A percentile compares a stretch with the other conserved stretches of the same genome.
phyloP scores from a whole-genome alignment of 30 jellyfish, hydroid and myxozoan species.

The Aurelia aurita region DNA sequence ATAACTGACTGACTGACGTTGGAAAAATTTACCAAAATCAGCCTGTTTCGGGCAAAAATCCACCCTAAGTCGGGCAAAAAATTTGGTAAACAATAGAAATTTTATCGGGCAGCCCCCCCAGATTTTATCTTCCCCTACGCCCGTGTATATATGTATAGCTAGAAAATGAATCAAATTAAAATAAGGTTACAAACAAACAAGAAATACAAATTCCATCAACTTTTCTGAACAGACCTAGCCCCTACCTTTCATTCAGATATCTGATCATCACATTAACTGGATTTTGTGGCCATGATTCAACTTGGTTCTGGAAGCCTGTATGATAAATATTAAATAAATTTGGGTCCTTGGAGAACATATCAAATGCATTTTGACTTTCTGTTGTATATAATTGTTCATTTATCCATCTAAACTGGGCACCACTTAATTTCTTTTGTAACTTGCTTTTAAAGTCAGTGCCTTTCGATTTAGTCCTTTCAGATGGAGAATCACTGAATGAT shows the following conservation, averaged over 20 bases:
- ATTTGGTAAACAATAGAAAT: too few species aligned
- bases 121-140: too few species aligned
- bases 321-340: conserved; percentile 89
- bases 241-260: conserved; percentile 65
- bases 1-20: too few species aligned
- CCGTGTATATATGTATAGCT: too few species aligned
- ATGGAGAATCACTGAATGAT: background rate
- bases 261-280: conserved; percentile 84
- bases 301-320: conserved; percentile 84
- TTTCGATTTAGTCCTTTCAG: background rate
- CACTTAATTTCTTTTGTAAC: conserved; percentile 68
- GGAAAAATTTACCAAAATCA: too few species aligned
- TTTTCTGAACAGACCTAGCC: too few species aligned
- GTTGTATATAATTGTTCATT: conserved; percentile 87
- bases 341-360: conserved; percentile 71
- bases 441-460: conserved; percentile 44
- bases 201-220: too few species aligned
- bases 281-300: conserved; percentile 90
- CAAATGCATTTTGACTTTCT: conserved; percentile 69
- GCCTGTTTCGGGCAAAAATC: too few species aligned
- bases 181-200: too few species aligned
- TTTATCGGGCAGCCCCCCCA: too few species aligned
- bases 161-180: too few species aligned
- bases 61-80: too few species aligned
- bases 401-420: conserved; percentile 93